Percentiles rank a stretch among this genome's conserved stretches.
Conservation (phyloP, 2,797 vertebrate species). For the Lophius americanus region DNA sequence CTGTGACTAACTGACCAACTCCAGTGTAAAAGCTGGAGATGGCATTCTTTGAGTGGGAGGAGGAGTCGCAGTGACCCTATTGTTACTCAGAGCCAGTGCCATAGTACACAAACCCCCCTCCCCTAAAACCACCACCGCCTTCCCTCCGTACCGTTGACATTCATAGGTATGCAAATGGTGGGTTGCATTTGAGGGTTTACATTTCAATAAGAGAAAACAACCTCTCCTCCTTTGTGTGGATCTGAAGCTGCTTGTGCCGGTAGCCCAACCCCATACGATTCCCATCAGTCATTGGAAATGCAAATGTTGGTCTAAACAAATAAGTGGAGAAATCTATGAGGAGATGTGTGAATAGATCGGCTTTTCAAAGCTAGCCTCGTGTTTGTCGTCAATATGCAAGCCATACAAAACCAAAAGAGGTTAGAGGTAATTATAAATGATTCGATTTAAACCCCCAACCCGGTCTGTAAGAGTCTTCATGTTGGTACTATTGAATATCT, state of each 20-base stretch:
- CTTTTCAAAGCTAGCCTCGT: background rate
- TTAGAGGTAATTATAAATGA: no score
- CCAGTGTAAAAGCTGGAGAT: conserved; percentile 46
- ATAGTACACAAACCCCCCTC: conserved; percentile 28
- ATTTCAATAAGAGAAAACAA: conserved; percentile 80
- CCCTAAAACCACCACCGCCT: conserved; percentile 9
- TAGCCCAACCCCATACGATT: conserved; percentile 49
- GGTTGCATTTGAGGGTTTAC: conserved; percentile 67
- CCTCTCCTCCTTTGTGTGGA: conserved; percentile 70
- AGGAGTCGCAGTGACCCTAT: conserved; percentile 39
- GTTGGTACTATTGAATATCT: background rate
- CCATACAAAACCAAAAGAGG: background rate
- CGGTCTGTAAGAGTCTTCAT: no score
- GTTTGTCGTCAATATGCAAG: background rate
- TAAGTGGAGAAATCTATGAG: conserved; percentile 29
- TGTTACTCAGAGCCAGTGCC: conserved; percentile 71
- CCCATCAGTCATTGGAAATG: conserved; percentile 64
- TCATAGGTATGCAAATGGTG: conserved; percentile 73
- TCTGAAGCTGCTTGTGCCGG: conserved; percentile 39
- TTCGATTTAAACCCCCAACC: background rate
- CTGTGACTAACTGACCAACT: conserved; percentile 24
- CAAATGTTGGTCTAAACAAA: conserved; percentile 64
- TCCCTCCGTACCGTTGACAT: conserved; percentile 63
- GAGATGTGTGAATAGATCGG: conserved; percentile 23
- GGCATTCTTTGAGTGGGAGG: conserved; percentile 56